A percentile compares a stretch with the other conserved stretches of the same genome.
Evolutionary conservation across 2,888 invertebrate species (phyloP).

Genomic region (Philaethria dido): DNA sequence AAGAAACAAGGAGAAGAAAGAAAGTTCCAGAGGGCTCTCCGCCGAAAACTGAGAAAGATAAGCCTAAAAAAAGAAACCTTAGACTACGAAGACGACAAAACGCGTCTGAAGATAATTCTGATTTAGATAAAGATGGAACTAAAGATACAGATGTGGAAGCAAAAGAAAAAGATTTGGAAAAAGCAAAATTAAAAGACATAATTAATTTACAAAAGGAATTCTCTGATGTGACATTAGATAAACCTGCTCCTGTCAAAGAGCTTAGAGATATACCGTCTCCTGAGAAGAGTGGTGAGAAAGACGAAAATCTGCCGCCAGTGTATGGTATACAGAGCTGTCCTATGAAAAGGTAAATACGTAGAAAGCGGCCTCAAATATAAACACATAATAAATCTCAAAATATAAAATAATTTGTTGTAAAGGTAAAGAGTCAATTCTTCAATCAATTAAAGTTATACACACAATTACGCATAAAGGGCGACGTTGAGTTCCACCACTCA

Average conservation of each 20-base stretch:
- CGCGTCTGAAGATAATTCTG: slow-evolving; percentile 51
- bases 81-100: slow-evolving; percentile 61
- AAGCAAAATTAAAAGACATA: slow-evolving; percentile 66
- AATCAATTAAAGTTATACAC: too few species aligned
- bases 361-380: too few species aligned
- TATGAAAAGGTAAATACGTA: slow-evolving; percentile 63
- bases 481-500: too few species aligned
- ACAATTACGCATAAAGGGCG: too few species aligned
- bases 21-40: slow-evolving; percentile 50
- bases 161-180: not conserved
- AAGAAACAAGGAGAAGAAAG: slow-evolving; percentile 39
- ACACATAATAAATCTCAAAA: too few species aligned
- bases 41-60: slow-evolving; percentile 55
- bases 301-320: slow-evolving; percentile 64
- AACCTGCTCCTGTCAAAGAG: slow-evolving; percentile 58
- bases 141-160: not conserved
- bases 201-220: slow-evolving; percentile 70
- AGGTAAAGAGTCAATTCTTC: too few species aligned
- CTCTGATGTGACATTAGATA: slow-evolving; percentile 68
- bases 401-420: too few species aligned
- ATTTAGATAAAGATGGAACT: slow-evolving; percentile 43
- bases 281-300: slow-evolving; percentile 47
- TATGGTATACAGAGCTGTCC: slow-evolving; percentile 69
- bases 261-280: slow-evolving; percentile 69
- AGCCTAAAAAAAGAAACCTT: slow-evolving; percentile 55